Evolutionary conservation across 2,888 invertebrate genomes (phyloP), one percentile per base, ranked within the genome.

Genomic region (Metallyticus violacea): DNA sequence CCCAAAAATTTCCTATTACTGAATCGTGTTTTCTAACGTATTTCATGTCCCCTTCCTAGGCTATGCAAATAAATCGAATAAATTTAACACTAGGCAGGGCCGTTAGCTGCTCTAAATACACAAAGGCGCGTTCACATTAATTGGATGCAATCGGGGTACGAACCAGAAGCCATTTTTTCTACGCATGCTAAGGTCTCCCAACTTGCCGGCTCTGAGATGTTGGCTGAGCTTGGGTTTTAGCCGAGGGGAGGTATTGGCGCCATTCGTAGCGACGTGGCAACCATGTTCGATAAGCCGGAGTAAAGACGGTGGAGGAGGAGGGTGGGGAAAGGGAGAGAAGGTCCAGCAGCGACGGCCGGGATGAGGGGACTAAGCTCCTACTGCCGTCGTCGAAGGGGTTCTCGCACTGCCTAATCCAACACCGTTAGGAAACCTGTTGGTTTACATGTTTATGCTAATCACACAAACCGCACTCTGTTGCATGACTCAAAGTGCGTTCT

Each of bases 251-350:
- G 40, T 62, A 62, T 62, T 62, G 40, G 40, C 40, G 40, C 40
- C 40, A 22, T 26, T 27, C 77, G 79, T 26, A 22, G 79, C 40
- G 77, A 79, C 81, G 85, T 79, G 87, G 87, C 87, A 87, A 87
- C 87, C 30, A 30, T 81, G 86, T 77, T 81, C 82, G 86, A 85
- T 85, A 86, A 85, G 83, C 81, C 77, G 79, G 85, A 78, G 85
- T 79, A 85, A 87, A 79, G 87, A 85, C 78, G 85, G 79, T 15
- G 87, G 25, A 84, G 87, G 40, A 77, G 85, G 79, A 79, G 85
- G 85, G 28, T n/a, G 85, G 85, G 30, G 76, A 40, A 76, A 78
- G 82, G 82, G 85, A 81, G 85, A 79, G 85, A 86, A 87, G 62
- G 85, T 85, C 81, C 82, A 85, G 81, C 85, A 85, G 77, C 85